Conservation (phyloP, 2,797 vertebrate genomes). For the Rhodeus uyekii region DNA sequence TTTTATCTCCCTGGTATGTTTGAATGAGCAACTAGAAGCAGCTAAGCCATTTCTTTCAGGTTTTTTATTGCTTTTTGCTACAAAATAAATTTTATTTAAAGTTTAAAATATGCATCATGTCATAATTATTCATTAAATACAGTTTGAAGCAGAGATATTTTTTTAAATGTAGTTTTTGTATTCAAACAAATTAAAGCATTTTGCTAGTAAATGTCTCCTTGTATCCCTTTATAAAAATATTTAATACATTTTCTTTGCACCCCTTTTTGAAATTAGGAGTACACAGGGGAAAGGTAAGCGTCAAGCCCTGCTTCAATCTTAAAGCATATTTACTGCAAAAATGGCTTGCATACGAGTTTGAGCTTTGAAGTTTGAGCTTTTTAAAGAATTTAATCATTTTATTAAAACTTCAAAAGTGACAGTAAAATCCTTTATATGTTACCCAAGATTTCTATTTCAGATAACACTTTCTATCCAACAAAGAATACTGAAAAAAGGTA, state of each 20-base stretch:
- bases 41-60: too few species aligned
- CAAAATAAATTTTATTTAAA: not conserved
- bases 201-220: not conserved
- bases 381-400: too few species aligned
- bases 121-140: not conserved
- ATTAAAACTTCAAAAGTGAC: too few species aligned
- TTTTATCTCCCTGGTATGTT: not conserved
- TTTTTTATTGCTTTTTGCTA: not conserved
- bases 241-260: too few species aligned
- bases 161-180: not conserved
- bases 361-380: too few species aligned
- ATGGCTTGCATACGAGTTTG: too few species aligned
- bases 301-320: not conserved
- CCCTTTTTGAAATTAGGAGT: too few species aligned
- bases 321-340: not conserved
- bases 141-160: not conserved
- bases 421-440: too few species aligned
- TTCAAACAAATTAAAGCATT: not conserved
- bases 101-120: not conserved
- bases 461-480: too few species aligned
- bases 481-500: too few species aligned
- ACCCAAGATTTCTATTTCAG: too few species aligned
- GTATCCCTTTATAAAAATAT: not conserved
- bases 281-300: too few species aligned
- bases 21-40: not conserved